phyloP scores from a whole-genome alignment of 1,140 invertebrate species.

The Lasioglossum baleicum region DNA sequence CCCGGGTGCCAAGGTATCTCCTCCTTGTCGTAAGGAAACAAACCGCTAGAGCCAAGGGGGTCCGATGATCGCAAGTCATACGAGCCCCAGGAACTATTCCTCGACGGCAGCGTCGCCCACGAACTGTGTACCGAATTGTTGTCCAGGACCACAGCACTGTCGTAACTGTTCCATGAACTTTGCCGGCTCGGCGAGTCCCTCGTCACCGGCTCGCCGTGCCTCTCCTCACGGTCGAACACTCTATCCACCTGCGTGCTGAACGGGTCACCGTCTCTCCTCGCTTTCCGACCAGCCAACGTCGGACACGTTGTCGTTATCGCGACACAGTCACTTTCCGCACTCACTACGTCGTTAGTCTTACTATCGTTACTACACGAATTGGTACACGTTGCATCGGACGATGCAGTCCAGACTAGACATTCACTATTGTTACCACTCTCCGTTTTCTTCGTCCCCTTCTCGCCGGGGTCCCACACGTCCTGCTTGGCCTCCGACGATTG shows the following conservation, averaged over 20 bases:
- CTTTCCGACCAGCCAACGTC: constrained; percentile 48
- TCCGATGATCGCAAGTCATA: constrained; percentile 83
- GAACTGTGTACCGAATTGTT: constrained; percentile 88
- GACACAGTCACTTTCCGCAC: constrained; percentile 57
- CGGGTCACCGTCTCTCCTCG: constrained; percentile 81
- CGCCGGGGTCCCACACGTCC: constrained; percentile 84
- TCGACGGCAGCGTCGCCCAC: constrained; percentile 86
- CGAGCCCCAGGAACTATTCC: constrained; percentile 88
- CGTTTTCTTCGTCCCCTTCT: constrained; percentile 61
- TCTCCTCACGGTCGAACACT: constrained; percentile 87
- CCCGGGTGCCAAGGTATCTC: constrained; percentile 84
- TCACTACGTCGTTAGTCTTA: constrained; percentile 53
- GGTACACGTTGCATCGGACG: constrained; percentile 74
- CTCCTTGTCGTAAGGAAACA: constrained; percentile 83
- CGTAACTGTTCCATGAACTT: constrained; percentile 90
- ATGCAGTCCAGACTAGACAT: constrained; percentile 81
- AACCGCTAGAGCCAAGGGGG: constrained; percentile 75
- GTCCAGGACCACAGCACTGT: constrained; percentile 86
- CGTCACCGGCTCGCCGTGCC: constrained; percentile 69
- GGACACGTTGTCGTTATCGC: constrained; percentile 37
- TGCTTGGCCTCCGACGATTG: constrained; percentile 76
- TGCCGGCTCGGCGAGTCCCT: constrained; percentile 81
- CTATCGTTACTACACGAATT: constrained; percentile 57
- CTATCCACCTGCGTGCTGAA: constrained; percentile 87
- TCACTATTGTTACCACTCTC: constrained; percentile 64